Base-by-base conservation (phyloP, 2,113 vertebrate genomes). In the Corydoras sp. region DNA sequence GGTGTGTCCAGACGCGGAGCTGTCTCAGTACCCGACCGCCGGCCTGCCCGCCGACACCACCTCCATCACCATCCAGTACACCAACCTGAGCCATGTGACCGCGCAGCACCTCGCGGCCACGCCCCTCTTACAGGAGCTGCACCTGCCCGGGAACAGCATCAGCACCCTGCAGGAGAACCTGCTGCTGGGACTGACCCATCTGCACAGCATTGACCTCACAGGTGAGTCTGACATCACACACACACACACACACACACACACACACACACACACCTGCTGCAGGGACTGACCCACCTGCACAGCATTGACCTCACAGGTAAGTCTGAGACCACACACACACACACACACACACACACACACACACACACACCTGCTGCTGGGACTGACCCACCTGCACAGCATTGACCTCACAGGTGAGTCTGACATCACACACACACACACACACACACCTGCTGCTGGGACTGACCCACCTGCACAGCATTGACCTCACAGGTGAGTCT, bases 381-480 rank as follows among this genome's bases (percentile, higher is more conserved):
- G 85, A 0, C 82, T 89, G 30, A 83, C 85, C 7, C n/a, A 30
- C 3, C 84, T 97, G 0, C 60, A 62, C 1, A 83, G 88, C 11
- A 77, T 96, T 54, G 94, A 95, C 49, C 89, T 96, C 1, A 93
- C 92, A 0, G 76, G 79, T 80, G n/a, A n/a, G n/a, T n/a, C n/a
- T n/a, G n/a, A n/a, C n/a, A n/a, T n/a, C n/a, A n/a, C n/a, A n/a
- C n/a, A n/a, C n/a, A n/a, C n/a, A n/a, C n/a, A n/a, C n/a, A 35
- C 6, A 4, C 32, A 35, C 32, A 35, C 3, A 4, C 32, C n/a
- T n/a, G n/a, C n/a, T n/a, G n/a, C n/a, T n/a, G n/a, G n/a, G n/a
- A n/a, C n/a, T n/a, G n/a, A n/a, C n/a, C n/a, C n/a, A n/a, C n/a
- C n/a, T n/a, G n/a, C n/a, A n/a, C n/a, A n/a, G n/a, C n/a, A n/a